Conservation (phyloP, 2,113 vertebrate genomes). For the Nerophis ophidion region DNA sequence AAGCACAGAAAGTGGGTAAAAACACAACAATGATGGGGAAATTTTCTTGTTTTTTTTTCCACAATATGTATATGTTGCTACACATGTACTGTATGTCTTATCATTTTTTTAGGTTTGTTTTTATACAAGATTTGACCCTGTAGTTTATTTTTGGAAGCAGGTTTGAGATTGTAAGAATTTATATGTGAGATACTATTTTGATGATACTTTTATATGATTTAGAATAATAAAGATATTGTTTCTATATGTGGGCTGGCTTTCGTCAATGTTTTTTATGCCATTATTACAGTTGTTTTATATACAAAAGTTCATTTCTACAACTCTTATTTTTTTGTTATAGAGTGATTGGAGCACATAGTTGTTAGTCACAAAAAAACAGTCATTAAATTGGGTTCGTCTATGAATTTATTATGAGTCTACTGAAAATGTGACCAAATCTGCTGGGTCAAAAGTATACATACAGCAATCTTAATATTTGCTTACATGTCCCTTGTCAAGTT, state of each 20-base stretch:
- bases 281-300: neutral
- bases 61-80: neutral
- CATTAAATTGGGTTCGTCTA: too few species aligned
- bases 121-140: constrained; percentile 44
- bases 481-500: too few species aligned
- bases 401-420: too few species aligned
- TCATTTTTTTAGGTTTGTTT: constrained; percentile 28
- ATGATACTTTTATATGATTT: constrained; percentile 66
- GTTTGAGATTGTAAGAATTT: constrained; percentile 65
- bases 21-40: constrained; percentile 18
- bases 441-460: too few species aligned
- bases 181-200: constrained; percentile 75
- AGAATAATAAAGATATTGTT: constrained; percentile 72
- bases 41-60: too few species aligned
- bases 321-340: too few species aligned
- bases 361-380: too few species aligned
- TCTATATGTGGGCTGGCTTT: constrained; percentile 30
- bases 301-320: too few species aligned
- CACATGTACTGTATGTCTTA: constrained; percentile 17
- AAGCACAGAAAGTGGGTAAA: constrained; percentile 40
- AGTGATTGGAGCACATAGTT: too few species aligned
- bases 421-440: too few species aligned
- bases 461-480: too few species aligned
- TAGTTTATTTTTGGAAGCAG: constrained; percentile 59
- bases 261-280: neutral